Base-by-base conservation (phyloP, 2,797 vertebrate genomes). In the Avahi laniger region DNA sequence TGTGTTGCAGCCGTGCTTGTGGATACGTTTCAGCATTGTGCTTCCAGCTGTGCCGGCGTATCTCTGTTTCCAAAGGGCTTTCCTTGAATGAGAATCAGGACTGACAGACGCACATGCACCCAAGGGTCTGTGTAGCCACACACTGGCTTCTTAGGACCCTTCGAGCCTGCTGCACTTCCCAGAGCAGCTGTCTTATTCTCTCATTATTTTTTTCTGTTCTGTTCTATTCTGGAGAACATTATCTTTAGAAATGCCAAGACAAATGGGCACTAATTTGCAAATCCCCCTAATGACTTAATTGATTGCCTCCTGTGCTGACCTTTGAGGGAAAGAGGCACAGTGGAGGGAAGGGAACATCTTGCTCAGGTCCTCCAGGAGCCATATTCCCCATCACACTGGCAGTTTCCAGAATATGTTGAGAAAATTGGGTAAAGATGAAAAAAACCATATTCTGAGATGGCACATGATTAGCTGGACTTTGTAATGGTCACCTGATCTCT, bases 221-320 rank as follows among this genome's bases (percentile, higher is more conserved):
- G 24, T 90, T 92, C 82, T 93, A 78, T 95, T 94, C 85, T 83
- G 83, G 69, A 84, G 4, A 61, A 15, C 54, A 75, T 89, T 70
- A 69, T 46, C 92, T 81, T 97, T 87, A 94, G 93, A 97, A 97
- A 97, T 63, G 70, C 91, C 1, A 7, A 96, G 89, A 84, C 90
- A 96, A 97, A 93, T 89, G n/a, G 90, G 15, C 93, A 61, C 22
- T 95, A 72, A 96, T 80, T 94, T 81, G 94, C 28, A 84, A 94
- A 92, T 13, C 75, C 35, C 96, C 57, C 93, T 96, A 79, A 24
- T 24, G 17, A 76, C 95, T 96, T 97, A 97, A 93, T 94, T 97
- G 92, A 87, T 89, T 91, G 79, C 26, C 95, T 92, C 87, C 84
- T 96, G 80, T 30, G 54, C 79, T 89, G 54, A 95, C 57, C 63